Evolutionary conservation across 53 echinoderm and acorn worm genomes (phyloP).

Genomic region (Holothuria leucospilota): DNA sequence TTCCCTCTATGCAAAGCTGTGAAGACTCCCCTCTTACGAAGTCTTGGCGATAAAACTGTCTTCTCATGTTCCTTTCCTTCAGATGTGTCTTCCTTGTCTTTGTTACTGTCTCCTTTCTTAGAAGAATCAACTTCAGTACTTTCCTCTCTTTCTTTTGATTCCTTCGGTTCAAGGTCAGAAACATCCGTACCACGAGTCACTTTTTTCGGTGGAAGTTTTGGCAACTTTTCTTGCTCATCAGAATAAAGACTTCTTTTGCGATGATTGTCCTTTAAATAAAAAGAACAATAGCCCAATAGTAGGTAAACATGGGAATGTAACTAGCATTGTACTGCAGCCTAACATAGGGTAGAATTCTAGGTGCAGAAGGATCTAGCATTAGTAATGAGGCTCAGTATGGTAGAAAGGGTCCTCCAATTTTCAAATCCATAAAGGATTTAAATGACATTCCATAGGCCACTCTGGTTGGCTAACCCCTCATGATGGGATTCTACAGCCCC

Average conservation of each 20-base stretch:
- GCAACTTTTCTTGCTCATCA: constrained; percentile 4
- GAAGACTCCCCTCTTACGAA: constrained; percentile 31
- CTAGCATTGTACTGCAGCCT: no score
- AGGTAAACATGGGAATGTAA: no score
- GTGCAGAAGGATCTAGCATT: no score
- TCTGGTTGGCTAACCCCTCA: no score
- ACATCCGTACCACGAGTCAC: constrained; percentile 12
- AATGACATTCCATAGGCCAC: no score
- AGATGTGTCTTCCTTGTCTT: not conserved
- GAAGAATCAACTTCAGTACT: not conserved
- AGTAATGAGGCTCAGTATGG: no score
- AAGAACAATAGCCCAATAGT: no score
- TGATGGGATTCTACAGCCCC: no score
- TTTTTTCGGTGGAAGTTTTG: constrained; percentile 15
- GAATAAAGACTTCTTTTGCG: constrained; percentile 16
- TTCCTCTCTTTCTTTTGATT: no score
- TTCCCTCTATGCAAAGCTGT: constrained; percentile 22
- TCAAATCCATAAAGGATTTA: no score
- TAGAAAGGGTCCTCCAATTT: no score
- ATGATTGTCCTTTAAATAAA: not conserved
- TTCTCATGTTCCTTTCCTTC: not conserved
- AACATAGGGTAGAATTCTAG: no score
- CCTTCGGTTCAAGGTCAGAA: not conserved
- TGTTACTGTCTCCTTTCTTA: not conserved
- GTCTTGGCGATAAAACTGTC: constrained; percentile 2